A percentile compares a stretch with the other conserved stretches of the same genome.
Conservation (phyloP, 2,797 vertebrate genomes). For the Muscicapa comitata region DNA sequence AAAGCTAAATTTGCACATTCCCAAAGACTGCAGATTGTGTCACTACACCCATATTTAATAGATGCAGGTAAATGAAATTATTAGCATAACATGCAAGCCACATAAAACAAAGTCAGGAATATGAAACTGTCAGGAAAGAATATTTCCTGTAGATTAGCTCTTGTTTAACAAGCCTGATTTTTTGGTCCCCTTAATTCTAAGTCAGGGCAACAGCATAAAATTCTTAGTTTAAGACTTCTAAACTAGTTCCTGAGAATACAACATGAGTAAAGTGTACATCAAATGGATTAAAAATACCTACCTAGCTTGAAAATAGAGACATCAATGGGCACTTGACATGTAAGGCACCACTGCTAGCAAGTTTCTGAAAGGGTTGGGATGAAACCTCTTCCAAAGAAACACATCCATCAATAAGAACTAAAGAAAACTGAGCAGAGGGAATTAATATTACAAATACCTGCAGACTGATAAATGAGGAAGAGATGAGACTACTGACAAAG, state of each 20-base stretch:
- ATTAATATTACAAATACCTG: not conserved
- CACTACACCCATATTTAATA: not conserved
- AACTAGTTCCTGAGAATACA: not conserved
- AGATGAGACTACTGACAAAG: not conserved
- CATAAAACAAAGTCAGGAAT: not conserved
- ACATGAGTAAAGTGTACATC: not conserved
- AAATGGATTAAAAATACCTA: not conserved
- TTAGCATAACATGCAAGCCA: not conserved
- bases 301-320: not conserved
- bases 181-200: not conserved
- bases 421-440: not conserved
- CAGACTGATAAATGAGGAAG: not conserved
- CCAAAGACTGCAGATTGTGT: not conserved
- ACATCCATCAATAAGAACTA: not conserved
- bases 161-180: not conserved
- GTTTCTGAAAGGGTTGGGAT: not conserved
- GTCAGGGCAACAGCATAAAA: not conserved
- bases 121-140: not conserved
- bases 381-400: not conserved
- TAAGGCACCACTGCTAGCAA: not conserved
- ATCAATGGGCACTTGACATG: not conserved
- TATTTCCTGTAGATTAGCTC: not conserved
- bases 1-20: not conserved
- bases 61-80: not conserved
- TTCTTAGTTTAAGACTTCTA: not conserved